Base-by-base conservation (phyloP, 2,888 invertebrate species). In the Caenorhabditis sinica region DNA sequence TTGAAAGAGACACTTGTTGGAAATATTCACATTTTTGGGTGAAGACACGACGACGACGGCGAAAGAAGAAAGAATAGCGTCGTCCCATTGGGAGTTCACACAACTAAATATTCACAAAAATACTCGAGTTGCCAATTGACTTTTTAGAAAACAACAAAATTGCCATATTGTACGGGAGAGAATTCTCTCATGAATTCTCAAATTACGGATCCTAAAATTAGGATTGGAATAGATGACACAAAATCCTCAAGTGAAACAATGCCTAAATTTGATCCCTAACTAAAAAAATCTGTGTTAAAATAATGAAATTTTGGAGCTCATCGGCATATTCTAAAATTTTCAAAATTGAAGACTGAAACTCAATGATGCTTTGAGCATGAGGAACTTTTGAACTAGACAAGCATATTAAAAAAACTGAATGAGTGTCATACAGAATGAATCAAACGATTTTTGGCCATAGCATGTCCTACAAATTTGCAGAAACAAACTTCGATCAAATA, bases 61-160 rank as follows among this genome's bases (percentile, higher is more conserved):
- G 49, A 33, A 33, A 65, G 56, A 75, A 66, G 43, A 33, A 68
- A n/a, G n/a, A n/a, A 33, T 33, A 68, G 60, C 25, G 68, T 66
- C 15, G 60, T 72, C 80, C 80, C 80, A 80, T 53, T 80, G 80
- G 80, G 80, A 80, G 80, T 80, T 80, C 72, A 80, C 79, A 71
- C 72, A 58, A 72, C 80, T 80, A 66, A 80, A 80, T 80, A 80
- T 80, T 72, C 80, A 80, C 80, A 80, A 80, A 80, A 80, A 80
- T 80, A 80, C 80, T 73, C 72, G 80, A 72, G 80, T 80, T 65
- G 45, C 25, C 66, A 65, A 63, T 68, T 76, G 69, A 61, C 49
- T 53, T 69, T 60, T 49, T 36, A 58, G 33, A 36, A 72, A 36
- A 72, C 36, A 56, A 71, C 28, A 72, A 60, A 58, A 72, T 56